A percentile compares a stretch with the other conserved stretches of the same genome.
These are phyloP conservation scores for Hirudo medicinalis DNA, from an alignment of 1,140 invertebrate genomes.

Conservation along the genomic window DNA sequence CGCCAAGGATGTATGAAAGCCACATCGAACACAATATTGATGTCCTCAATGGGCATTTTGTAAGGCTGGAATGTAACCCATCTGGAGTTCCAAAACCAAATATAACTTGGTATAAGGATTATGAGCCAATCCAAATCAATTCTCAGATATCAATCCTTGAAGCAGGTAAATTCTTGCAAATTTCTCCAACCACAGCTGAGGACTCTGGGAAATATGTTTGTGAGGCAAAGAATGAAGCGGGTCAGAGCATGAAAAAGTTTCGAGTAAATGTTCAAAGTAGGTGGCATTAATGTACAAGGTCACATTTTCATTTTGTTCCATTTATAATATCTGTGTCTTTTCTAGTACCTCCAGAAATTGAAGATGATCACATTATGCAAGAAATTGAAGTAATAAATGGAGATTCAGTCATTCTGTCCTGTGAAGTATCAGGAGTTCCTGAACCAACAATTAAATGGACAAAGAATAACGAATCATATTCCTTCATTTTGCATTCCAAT, in stretches of 20 bases:
- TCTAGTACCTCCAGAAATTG: constrained; percentile 4
- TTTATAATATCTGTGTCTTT: neutral
- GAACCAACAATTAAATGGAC: constrained; percentile 32
- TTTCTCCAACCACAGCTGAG: constrained; percentile 24
- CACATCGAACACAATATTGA: neutral
- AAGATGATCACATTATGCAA: neutral
- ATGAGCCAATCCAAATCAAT: constrained; percentile 24
- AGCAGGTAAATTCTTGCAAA: constrained; percentile 23
- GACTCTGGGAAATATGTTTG: constrained; percentile 35
- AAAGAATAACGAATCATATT: constrained; percentile 27
- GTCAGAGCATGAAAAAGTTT: constrained; percentile 19
- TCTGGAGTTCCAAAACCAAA: constrained; percentile 35
- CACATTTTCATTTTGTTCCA: neutral
- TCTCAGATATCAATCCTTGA: neutral
- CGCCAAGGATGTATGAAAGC: constrained; percentile 9
- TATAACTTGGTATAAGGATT: constrained; percentile 36
- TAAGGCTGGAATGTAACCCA: constrained; percentile 29
- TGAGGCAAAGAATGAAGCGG: constrained; percentile 37
- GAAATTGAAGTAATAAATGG: constrained; percentile 16
- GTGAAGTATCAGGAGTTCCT: constrained; percentile 34
- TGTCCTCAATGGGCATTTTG: too few species aligned
- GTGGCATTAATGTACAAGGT: neutral
- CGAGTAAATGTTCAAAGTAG: too few species aligned
- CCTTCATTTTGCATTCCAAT: constrained; percentile 30
- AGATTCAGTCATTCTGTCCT: constrained; percentile 28